phyloP scores from a whole-genome alignment of 2,113 vertebrate species.

The Sander lucioperca region DNA sequence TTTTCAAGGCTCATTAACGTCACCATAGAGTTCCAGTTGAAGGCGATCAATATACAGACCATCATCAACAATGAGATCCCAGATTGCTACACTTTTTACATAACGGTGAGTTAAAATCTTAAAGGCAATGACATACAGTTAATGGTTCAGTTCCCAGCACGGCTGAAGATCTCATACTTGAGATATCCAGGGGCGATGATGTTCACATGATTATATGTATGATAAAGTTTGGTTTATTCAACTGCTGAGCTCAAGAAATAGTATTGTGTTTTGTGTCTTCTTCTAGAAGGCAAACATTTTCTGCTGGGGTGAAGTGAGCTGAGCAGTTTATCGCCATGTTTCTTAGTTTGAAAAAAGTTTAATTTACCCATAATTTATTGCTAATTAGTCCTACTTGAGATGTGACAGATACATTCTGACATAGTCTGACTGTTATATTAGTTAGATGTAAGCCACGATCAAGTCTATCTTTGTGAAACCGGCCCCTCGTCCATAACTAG shows the following conservation, averaged over 20 bases:
- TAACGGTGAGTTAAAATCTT: conserved; percentile 85
- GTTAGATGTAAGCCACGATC: neutral
- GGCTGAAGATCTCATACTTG: neutral
- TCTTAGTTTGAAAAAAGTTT: neutral
- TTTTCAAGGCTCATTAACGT: conserved; percentile 90
- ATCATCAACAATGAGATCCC: conserved; percentile 97
- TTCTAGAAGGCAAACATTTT: neutral
- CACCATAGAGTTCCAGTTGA: conserved; percentile 93
- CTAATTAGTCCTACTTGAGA: no score
- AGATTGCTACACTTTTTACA: conserved; percentile 94
- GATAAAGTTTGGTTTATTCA: neutral
- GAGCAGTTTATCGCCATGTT: neutral
- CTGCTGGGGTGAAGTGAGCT: neutral
- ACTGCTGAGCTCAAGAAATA: neutral
- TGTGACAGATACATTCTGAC: neutral
- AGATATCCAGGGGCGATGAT: neutral
- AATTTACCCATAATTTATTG: no score
- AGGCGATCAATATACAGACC: conserved; percentile 96
- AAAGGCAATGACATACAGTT: neutral
- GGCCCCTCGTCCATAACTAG: neutral
- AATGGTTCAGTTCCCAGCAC: neutral
- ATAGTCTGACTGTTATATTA: neutral
- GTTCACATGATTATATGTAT: neutral
- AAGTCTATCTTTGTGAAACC: neutral
- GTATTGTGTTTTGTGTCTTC: neutral